Evolutionary conservation across 2,888 invertebrate species (phyloP).

Genomic region (Sphaerophoria taeniata): DNA sequence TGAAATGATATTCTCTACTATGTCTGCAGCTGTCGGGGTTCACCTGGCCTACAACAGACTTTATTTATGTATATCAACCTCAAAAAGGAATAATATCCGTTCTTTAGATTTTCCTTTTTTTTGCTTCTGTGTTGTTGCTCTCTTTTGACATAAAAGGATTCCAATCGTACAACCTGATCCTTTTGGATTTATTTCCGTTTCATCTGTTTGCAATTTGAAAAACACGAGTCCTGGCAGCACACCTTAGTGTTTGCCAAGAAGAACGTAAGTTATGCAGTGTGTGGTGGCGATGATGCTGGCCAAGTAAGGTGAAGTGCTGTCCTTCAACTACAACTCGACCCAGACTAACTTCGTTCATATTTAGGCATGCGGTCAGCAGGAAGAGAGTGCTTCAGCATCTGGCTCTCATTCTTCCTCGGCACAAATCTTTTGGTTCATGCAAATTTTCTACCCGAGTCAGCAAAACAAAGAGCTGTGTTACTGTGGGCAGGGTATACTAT

Average conservation of each 20-base stretch:
- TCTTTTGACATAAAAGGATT: constrained; percentile 17
- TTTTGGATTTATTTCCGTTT: constrained; percentile 62
- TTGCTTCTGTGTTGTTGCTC: neutral
- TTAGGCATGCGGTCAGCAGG: constrained; percentile 61
- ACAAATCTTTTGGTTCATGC: constrained; percentile 38
- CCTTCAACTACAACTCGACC: constrained; percentile 15
- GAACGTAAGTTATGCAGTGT: constrained; percentile 25
- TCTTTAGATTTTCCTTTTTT: neutral
- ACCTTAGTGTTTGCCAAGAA: constrained; percentile 50
- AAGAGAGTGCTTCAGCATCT: constrained; percentile 33
- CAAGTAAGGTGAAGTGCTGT: constrained; percentile 26
- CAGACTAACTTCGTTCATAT: constrained; percentile 25
- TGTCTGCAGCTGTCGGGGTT: constrained; percentile 29
- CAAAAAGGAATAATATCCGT: constrained; percentile 42
- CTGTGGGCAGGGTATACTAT: constrained; percentile 8
- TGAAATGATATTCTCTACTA: constrained; percentile 9
- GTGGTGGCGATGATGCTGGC: neutral
- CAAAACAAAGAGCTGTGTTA: constrained; percentile 46
- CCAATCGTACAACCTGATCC: no score
- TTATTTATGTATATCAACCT: constrained; percentile 13
- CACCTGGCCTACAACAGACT: constrained; percentile 28
- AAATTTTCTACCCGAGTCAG: constrained; percentile 65
- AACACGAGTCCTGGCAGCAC: constrained; percentile 40
- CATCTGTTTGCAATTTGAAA: constrained; percentile 72
- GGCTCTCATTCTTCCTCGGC: neutral